Base-by-base conservation (phyloP, 2,888 invertebrate genomes). In the Tyria jacobaeae region DNA sequence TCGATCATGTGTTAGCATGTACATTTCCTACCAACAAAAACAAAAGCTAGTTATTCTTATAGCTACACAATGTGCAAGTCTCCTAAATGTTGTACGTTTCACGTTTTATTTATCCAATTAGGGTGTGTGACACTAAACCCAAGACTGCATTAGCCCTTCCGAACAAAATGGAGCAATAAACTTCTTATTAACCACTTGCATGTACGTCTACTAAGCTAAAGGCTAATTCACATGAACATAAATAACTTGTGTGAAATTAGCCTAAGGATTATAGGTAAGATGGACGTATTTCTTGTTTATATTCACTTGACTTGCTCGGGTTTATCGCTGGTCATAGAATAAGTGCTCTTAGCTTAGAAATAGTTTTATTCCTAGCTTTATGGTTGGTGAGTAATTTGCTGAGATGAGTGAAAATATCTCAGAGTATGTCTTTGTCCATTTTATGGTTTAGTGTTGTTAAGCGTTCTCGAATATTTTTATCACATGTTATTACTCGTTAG, bases 61-160 rank as follows among this genome's bases (percentile, higher is more conserved):
- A 44, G 5, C 44, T 14, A 53, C 15, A n/a, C 25, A 55, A 41
- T 44, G 15, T 48, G 5, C 27, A 3, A 21, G 25, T 4, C 27
- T 37, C 10, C 31, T 47, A 60, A 54, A 48, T n/a, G 44, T 25
- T 21, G 10, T 55, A 64, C 62, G 66, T 70, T 53, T 55, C 49
- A 54, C 60, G 44, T 73, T 76, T 75, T 73, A 73, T 76, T 67
- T 61, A 53, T 61, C 31, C 76, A 76, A 76, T 74, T 72, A 68
- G 64, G 62, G 60, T 53, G 56, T 58, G 58, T 53, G 58, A 62
- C 59, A 66, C 62, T 74, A 67, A 74, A 71, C 57, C 68, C 65
- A 3, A 21, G 68, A 41, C 57, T 58, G 76, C 76, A 67, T 74
- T 67, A 76, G 62, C 68, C 71, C 58, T 71, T 64, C 58, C 44